phyloP scores from a whole-genome alignment of 2,888 invertebrate species.

The Nowickia ferox region DNA sequence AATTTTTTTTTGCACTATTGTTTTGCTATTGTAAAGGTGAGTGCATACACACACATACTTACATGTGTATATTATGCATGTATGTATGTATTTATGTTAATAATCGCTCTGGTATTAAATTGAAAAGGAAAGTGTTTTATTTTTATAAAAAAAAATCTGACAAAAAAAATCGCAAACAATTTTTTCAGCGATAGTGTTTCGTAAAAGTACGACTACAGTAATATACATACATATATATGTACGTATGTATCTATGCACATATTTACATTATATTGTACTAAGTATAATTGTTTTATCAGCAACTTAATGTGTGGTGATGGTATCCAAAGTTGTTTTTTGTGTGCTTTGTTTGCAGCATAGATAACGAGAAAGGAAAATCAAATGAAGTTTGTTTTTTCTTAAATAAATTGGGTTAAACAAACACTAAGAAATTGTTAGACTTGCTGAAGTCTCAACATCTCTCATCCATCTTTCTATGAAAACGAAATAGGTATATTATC shows the following conservation, averaged over 20 bases:
- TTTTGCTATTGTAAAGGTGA: conserved; percentile 29
- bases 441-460: no score
- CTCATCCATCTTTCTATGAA: no score
- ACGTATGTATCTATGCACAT: background rate
- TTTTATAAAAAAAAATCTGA: conserved; percentile 48
- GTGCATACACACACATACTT: background rate
- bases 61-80: background rate
- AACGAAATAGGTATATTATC: no score
- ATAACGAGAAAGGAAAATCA: background rate
- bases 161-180: conserved; percentile 29
- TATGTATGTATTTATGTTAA: background rate
- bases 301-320: background rate
- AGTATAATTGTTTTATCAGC: conserved; percentile 16
- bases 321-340: conserved; percentile 5
- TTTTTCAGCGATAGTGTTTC: conserved; percentile 19
- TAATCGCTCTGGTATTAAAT: conserved; percentile 35
- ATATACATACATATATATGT: background rate
- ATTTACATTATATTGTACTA: conserved; percentile 30
- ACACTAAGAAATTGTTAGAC: no score
- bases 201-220: conserved; percentile 33
- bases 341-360: conserved; percentile 1
- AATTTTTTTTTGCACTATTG: background rate
- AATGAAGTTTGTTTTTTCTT: background rate
- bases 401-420: background rate
- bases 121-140: conserved; percentile 60